phyloP scores from a whole-genome alignment of 2,113 vertebrate species.

The Apeltes quadracus region DNA sequence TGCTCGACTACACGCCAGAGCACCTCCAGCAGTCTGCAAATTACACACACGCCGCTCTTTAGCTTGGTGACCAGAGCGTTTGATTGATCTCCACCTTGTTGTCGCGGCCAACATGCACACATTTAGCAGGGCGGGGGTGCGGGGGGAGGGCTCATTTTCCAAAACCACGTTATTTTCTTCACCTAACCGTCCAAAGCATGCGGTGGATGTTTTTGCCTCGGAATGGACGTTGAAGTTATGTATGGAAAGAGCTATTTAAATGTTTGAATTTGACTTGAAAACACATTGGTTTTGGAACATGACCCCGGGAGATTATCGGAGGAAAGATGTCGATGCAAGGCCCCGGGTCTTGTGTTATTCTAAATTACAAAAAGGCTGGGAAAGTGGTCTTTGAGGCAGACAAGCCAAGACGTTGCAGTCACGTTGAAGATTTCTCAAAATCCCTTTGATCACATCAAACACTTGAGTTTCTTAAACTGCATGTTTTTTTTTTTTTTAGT shows the following conservation, averaged over 20 bases:
- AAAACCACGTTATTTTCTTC: slow-evolving; percentile 52
- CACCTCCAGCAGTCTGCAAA: slow-evolving; percentile 49
- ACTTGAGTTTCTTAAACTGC: slow-evolving; percentile 16
- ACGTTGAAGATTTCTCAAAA: slow-evolving; percentile 51
- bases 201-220: slow-evolving; percentile 70
- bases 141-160: slow-evolving; percentile 73
- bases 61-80: slow-evolving; percentile 38
- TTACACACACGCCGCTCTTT: slow-evolving; percentile 49
- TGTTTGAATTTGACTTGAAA: slow-evolving; percentile 75
- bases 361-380: slow-evolving; percentile 54
- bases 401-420: slow-evolving; percentile 47
- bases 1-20: slow-evolving; percentile 6
- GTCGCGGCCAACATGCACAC: slow-evolving; percentile 66
- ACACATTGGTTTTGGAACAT: slow-evolving; percentile 72
- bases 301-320: slow-evolving; percentile 58
- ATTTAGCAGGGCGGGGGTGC: too few relatives aligned
- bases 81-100: slow-evolving; percentile 65
- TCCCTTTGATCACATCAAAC: slow-evolving; percentile 29
- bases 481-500: slow-evolving; percentile 27
- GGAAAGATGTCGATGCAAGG: slow-evolving; percentile 61
- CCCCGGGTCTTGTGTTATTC: slow-evolving; percentile 54
- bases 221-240: slow-evolving; percentile 65
- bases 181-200: slow-evolving; percentile 39
- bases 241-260: slow-evolving; percentile 74
- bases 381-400: slow-evolving; percentile 51